Conservation (phyloP, 2,113 vertebrate genomes). For the Camelus dromedarius region DNA sequence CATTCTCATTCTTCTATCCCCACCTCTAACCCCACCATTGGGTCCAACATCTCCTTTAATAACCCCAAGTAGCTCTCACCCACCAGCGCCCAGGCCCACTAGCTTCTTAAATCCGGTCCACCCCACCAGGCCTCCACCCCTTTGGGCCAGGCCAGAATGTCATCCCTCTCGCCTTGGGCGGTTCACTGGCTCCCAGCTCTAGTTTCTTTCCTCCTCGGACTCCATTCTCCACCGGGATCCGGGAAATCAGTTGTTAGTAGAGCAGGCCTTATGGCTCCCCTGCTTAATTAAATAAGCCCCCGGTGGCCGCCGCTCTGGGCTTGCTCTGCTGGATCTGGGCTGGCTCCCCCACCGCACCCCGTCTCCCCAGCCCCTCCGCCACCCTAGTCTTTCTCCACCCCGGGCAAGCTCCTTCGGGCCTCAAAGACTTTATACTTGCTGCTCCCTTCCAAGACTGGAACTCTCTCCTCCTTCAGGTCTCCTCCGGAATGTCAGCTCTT, state of each 20-base stretch:
- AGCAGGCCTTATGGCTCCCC: not conserved
- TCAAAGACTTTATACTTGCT: not conserved
- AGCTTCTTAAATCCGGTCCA: not conserved
- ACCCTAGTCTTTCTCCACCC: not conserved
- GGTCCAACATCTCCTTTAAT: not conserved
- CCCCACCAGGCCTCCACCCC: not conserved
- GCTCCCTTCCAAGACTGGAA: not conserved
- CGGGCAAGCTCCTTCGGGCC: not conserved
- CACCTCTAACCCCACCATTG: not conserved
- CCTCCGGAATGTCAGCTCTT: not conserved
- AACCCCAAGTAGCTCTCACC: not conserved
- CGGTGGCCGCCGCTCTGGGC: not conserved
- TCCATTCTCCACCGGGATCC: not conserved
- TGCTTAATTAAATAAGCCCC: not conserved
- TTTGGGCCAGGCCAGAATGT: not conserved
- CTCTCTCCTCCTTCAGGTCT: not conserved
- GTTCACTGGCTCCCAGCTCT: not conserved
- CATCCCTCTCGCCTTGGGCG: not conserved
- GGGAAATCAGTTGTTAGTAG: not conserved
- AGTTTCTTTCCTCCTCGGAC: not conserved
- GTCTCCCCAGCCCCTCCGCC: not conserved
- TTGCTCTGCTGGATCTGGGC: not conserved
- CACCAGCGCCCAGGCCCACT: not conserved
- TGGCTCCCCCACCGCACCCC: accelerated
- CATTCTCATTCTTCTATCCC: not conserved